Percentiles rank a stretch among this genome's conserved stretches.
Conservation (phyloP, 2,888 invertebrate species). For the Campoplex nolae region DNA sequence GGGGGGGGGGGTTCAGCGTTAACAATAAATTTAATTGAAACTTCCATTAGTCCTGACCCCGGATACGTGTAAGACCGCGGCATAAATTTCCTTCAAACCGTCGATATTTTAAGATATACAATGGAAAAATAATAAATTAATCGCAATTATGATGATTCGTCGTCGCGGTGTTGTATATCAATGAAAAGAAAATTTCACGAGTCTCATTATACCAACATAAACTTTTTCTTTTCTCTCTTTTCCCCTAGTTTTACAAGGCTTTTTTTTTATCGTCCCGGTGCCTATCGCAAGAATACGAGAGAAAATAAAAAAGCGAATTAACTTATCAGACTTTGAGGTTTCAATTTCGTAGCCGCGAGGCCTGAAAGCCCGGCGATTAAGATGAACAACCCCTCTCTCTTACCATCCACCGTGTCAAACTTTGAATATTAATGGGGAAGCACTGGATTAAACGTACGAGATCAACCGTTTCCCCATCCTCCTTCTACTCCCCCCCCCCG, state of each 20-base stretch:
- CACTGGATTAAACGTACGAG: conserved; percentile 63
- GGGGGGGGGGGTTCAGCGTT: neutral
- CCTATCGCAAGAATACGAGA: neutral
- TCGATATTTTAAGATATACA: too few species aligned
- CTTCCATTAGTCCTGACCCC: neutral
- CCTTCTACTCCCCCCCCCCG: neutral
- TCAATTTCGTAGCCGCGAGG: conserved; percentile 61
- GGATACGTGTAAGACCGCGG: neutral
- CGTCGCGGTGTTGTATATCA: neutral
- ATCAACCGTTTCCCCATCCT: neutral
- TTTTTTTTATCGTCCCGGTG: neutral
- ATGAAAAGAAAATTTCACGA: neutral
- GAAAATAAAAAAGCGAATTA: conserved; percentile 40
- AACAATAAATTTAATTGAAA: neutral
- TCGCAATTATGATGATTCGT: neutral
- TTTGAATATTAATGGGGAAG: conserved; percentile 68
- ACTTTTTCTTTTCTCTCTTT: neutral
- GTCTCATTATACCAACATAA: neutral
- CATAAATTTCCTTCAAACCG: neutral
- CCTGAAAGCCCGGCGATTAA: conserved; percentile 60
- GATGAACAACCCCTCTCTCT: conserved; percentile 47
- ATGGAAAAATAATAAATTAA: too few species aligned
- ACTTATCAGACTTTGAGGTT: conserved; percentile 56
- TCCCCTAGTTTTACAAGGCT: neutral
- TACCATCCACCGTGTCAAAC: conserved; percentile 60